A percentile compares a stretch with the other conserved stretches of the same genome.
phyloP scores from a whole-genome alignment of 2,797 vertebrate species.

The Gila robusta region DNA sequence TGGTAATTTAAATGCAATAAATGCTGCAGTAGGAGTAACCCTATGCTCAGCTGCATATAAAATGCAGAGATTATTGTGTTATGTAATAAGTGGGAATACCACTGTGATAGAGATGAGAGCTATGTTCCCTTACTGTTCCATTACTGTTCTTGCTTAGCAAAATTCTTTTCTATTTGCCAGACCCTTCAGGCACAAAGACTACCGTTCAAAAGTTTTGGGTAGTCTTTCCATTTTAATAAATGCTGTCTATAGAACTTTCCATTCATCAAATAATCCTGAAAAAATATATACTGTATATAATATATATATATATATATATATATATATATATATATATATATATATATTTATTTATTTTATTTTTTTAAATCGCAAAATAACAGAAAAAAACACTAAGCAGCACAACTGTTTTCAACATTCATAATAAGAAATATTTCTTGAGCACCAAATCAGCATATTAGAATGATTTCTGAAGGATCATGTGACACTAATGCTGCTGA shows the following conservation, averaged over 20 bases:
- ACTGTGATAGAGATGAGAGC: neutral
- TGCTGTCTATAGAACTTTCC: neutral
- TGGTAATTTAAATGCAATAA: slow-evolving; percentile 1
- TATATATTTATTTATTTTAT: no score
- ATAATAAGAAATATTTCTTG: neutral
- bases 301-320: no score
- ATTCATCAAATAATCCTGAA: neutral
- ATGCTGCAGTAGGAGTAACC: slow-evolving; percentile 15
- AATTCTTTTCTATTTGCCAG: neutral
- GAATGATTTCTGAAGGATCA: neutral
- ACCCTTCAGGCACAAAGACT: neutral
- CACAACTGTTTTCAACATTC: no score
- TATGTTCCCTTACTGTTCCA: neutral
- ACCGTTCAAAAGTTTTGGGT: neutral
- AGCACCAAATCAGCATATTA: neutral
- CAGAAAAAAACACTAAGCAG: neutral
- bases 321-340: no score
- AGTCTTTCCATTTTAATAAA: neutral
- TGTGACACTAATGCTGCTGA: neutral
- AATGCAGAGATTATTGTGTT: slow-evolving; percentile 7
- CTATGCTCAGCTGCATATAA: neutral
- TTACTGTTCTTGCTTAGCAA: neutral
- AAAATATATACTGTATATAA: no score
- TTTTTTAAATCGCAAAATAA: no score
- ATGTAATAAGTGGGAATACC: neutral